Evolutionary conservation across 2,797 vertebrate species (phyloP), one percentile per base, ranked within the genome.

Genomic region (Triplophysa bombifrons): DNA sequence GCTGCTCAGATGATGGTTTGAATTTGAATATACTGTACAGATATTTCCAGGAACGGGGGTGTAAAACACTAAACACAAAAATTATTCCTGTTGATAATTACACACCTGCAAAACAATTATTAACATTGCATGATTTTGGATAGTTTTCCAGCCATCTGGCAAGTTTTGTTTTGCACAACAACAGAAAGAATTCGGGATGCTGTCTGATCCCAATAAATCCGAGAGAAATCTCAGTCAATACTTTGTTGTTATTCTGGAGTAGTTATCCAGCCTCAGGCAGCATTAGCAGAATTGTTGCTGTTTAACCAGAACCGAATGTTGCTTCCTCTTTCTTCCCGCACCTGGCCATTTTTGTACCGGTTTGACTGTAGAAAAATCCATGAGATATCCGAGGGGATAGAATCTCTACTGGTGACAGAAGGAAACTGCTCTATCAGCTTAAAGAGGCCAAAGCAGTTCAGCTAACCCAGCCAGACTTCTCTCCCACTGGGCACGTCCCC

Each of bases 401-500:
- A 76, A 53, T 74, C 75, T 44, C 34, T 30, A 27, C 51, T 16
- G 63, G 46, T 74, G 55, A 34, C 22, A 48, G 27, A 46, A 74
- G 72, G 56, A 80, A 60, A 71, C 48, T 12, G 51, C 51, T 74
- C 22, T 50, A 80, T 80, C 77, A 76, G 75, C 74, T 71, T 48
- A 68, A 34, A 70, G 17, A 77, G 50, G 80, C 46, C 70, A 71
- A 68, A 50, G 44, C 76, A 22, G 20, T 74, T 56, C 30, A 74
- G 64, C 81, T 61, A 78, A 75, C 30, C 69, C 82, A 53, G 56
- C 78, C 61, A 84, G 72, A 79, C 72, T 38, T 80, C 78, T 50
- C 66, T 80, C 79, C 56, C 22, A 17, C 56, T 34, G 80, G 78
- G 74, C 58, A 66, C 30, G 64, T 73, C 46, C 72, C 72, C 73